phyloP scores from a whole-genome alignment of 2,113 vertebrate genomes.

The Oreochromis niloticus region DNA sequence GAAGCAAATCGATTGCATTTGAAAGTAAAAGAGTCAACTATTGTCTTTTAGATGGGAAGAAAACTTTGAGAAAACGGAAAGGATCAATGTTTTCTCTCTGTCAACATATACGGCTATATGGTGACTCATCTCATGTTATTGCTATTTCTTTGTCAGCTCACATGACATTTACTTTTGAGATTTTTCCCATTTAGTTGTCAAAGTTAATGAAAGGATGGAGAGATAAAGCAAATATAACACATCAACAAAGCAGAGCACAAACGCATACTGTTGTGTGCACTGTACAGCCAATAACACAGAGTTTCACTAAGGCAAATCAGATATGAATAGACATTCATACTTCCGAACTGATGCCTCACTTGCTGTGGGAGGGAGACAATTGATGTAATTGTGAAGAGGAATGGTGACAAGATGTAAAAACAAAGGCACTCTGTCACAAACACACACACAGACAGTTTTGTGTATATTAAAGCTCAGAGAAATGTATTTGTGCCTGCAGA shows the following conservation, averaged over 20 bases:
- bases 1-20: background rate
- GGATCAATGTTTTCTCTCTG: background rate
- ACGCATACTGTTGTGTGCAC: background rate
- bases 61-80: background rate
- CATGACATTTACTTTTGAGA: slow-evolving; percentile 4
- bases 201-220: background rate
- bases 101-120: background rate
- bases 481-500: slow-evolving; percentile 6
- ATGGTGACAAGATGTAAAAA: slow-evolving; percentile 29
- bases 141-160: background rate
- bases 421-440: background rate
- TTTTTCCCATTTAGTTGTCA: slow-evolving; percentile 49
- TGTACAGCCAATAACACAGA: background rate
- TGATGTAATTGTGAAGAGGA: background rate
- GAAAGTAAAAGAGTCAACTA: background rate
- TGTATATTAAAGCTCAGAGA: background rate
- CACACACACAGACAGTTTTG: background rate
- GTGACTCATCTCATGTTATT: background rate
- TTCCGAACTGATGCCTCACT: background rate
- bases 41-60: background rate
- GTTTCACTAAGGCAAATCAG: slow-evolving; percentile 2
- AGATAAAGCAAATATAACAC: background rate
- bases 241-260: background rate
- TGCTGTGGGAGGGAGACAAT: slow-evolving; percentile 2
- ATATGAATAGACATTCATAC: slow-evolving; percentile 29